Evolutionary conservation across 2,888 invertebrate genomes (phyloP), one percentile per base, ranked within the genome.

Genomic region (Arrhopalites spinosus): DNA sequence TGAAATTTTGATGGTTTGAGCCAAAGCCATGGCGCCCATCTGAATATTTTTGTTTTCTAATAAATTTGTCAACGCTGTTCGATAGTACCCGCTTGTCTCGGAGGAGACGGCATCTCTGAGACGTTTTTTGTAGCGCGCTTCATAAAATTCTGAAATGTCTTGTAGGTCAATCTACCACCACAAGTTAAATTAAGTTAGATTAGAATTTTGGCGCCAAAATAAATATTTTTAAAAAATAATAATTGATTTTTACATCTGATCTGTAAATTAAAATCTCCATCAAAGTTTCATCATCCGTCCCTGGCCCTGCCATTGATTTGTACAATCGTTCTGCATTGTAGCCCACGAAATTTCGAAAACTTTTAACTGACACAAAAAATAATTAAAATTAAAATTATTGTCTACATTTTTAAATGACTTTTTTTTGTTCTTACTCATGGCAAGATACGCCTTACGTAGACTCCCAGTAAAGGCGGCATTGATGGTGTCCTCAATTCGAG

Each of bases 221-320:
- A 36, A 36, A 36, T n/a, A n/a, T n/a, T n/a, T n/a, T n/a, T n/a
- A n/a, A n/a, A n/a, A 17, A 53, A n/a, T n/a, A 53, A 17, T 50
- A 61, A 53, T n/a, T n/a, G 61, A 43, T 47, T 0, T 79, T 73
- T 83, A 85, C 81, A 85, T 85, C 82, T 76, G 84, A 83, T 82
- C 85, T 78, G 29, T 85, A 84, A 73, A 86, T 85, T 61, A 87
- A 77, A 56, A 87, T 84, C 77, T 86, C 85, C 71, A 87, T 86
- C 78, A 87, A 81, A n/a, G 85, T 84, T 76, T 84, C 83, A 79
- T 87, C 86, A 82, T 86, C 85, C 56, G 87, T 86, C 27, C 86
- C 86, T 23, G 84, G 79, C 11, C 69, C 69, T 23, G 85, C 85
- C 84, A 87, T 85, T 11, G 85, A 84, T 29, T 84, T 83, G 78